Evolutionary conservation across 2,797 vertebrate genomes (phyloP).

Genomic region (Pachyuromys duprasi): DNA sequence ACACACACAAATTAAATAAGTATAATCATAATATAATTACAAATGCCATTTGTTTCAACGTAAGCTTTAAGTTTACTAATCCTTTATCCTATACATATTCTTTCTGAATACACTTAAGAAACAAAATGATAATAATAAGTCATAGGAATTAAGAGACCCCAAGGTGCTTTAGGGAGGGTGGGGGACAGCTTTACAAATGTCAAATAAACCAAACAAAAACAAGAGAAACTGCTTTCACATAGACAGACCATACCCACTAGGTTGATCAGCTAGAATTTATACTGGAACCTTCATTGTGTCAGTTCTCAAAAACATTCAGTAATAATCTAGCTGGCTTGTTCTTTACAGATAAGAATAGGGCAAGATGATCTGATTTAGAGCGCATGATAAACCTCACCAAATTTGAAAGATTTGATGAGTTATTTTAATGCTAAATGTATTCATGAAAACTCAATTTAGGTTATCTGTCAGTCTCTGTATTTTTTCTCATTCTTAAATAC

Average conservation of each 20-base stretch:
- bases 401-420: conserved; percentile 35
- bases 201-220: conserved; percentile 49
- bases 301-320: conserved; percentile 55
- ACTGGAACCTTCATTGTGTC: conserved; percentile 11
- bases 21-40: conserved; percentile 44
- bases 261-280: conserved; percentile 30
- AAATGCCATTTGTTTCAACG: conserved; percentile 45
- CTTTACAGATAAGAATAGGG: conserved; percentile 30
- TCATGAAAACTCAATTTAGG: conserved; percentile 52
- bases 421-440: conserved; percentile 55
- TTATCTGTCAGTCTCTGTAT: conserved; percentile 33
- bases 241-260: background rate
- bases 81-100: conserved; percentile 37
- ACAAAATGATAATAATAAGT: conserved; percentile 51
- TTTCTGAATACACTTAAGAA: conserved; percentile 58
- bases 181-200: conserved; percentile 9
- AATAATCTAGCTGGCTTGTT: background rate
- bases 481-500: conserved; percentile 35
- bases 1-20: background rate
- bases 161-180: background rate
- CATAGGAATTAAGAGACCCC: conserved; percentile 31
- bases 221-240: conserved; percentile 43
- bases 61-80: conserved; percentile 46
- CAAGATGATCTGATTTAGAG: conserved; percentile 34
- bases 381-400: conserved; percentile 58